Conservation (phyloP, 2,797 vertebrate genomes). For the Trachops cirrhosus region DNA sequence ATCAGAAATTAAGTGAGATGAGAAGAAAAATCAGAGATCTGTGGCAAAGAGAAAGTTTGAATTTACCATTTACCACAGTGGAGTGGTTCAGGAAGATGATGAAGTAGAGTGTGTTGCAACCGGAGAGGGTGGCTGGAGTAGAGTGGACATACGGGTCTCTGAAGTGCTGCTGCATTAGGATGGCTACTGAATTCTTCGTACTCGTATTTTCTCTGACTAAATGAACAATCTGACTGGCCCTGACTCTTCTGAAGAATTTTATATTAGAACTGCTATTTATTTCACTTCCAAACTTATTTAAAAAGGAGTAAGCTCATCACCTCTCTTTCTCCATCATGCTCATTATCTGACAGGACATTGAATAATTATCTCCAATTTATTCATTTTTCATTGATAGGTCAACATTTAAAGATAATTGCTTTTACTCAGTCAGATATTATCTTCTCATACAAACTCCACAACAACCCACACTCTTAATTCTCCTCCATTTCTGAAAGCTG, state of each 20-base stretch:
- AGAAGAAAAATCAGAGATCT: not conserved
- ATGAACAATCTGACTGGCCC: not conserved
- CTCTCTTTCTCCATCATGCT: not conserved
- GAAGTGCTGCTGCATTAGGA: not conserved
- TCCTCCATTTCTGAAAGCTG: not conserved
- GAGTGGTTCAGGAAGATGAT: not conserved
- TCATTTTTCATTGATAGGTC: not conserved
- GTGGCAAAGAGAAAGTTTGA: not conserved
- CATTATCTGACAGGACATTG: not conserved
- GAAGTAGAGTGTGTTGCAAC: fast-evolving
- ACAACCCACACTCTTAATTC: not conserved
- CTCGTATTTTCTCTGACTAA: not conserved
- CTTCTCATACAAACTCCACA: not conserved
- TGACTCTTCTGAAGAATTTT: not conserved
- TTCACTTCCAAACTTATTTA: not conserved
- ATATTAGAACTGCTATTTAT: not conserved
- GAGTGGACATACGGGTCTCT: not conserved
- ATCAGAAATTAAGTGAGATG: not conserved
- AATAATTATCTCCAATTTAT: not conserved
- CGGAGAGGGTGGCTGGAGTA: not conserved
- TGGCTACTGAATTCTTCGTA: too few species aligned
- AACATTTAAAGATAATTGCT: not conserved
- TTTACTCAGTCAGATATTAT: not conserved
- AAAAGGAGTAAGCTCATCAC: not conserved
- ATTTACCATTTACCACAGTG: not conserved